Evolutionary conservation across 64 coral and sea anemone genomes (phyloP), one percentile per base, ranked within the genome.

Genomic region (Exaiptasia diaphana): DNA sequence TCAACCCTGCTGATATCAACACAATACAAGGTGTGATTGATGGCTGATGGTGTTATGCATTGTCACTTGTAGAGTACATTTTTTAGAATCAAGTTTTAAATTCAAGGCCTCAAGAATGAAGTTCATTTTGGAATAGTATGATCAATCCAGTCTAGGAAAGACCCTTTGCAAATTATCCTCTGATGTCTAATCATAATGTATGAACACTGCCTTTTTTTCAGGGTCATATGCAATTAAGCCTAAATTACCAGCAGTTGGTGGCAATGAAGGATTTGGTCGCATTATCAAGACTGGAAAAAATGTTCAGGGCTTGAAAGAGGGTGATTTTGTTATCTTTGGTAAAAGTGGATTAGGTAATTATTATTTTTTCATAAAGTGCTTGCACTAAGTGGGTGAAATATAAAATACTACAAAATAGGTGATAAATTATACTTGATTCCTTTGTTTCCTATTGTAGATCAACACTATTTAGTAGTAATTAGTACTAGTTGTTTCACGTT

Each of bases 1-100:
- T 97, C 18, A 97, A 92, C 48, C 94, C 94, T 50, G 83, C 94
- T 46, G 94, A 99, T 53, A 84, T 99, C 48, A 99, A 99, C 53
- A 79, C 83, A 39, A 84, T 93, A 52, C 95, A 99, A 99, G 93
- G 93, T 97, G 41, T 29, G 50, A 28, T 28, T 31, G 25, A n/a
- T n/a, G n/a, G n/a, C n/a, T n/a, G n/a, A n/a, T n/a, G n/a, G n/a
- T n/a, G n/a, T 36, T 17, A 52, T 41, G 26, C 45, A 71, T 71
- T n/a, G 45, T 40, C n/a, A 10, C 41, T 68, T 37, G 10, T 11
- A 73, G 15, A 5, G 4, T 33, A 52, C 45, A 24, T 29, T 45
- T 75, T 13, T n/a, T n/a, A n/a, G n/a, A n/a, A n/a, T n/a, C n/a
- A n/a, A n/a, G n/a, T n/a, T n/a, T n/a, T n/a, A n/a, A n/a, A n/a